Conservation (phyloP, 53 echinoderm and acorn worm species). For the Astropecten irregularis region DNA sequence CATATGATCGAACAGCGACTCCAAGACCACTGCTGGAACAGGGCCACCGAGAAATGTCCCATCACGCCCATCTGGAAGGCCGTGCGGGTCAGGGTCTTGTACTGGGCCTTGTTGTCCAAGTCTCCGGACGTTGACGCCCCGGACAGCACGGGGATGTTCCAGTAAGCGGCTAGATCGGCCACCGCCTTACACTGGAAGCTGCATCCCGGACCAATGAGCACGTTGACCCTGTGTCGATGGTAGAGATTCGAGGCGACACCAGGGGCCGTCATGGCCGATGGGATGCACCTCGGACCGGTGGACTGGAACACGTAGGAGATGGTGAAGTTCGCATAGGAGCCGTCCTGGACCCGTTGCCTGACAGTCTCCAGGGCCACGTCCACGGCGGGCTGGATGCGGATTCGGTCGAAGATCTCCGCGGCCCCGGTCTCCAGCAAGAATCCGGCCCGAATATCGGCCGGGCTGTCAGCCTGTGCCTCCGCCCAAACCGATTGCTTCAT, state of each 20-base stretch:
- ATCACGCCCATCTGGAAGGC: constrained; percentile 25
- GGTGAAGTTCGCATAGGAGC: constrained; percentile 53
- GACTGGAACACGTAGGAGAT: constrained; percentile 40
- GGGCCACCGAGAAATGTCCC: constrained; percentile 22
- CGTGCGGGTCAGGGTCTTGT: constrained; percentile 62
- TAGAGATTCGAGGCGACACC: constrained; percentile 67
- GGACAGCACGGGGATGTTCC: constrained; percentile 69
- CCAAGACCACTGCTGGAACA: constrained; percentile 59
- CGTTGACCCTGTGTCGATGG: constrained; percentile 41
- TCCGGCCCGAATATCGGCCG: constrained; percentile 2
- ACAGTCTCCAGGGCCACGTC: constrained; percentile 70
- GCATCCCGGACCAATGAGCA: constrained; percentile 80
- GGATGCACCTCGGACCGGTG: constrained; percentile 38
- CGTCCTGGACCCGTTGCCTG: neutral
- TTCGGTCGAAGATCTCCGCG: constrained; percentile 8
- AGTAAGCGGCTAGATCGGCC: constrained; percentile 56
- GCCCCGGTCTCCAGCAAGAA: constrained; percentile 31
- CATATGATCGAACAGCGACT: constrained; percentile 10
- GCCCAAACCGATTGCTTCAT: too few relatives aligned
- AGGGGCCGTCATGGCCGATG: constrained; percentile 38
- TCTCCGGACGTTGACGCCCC: constrained; percentile 41
- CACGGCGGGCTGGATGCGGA: constrained; percentile 68
- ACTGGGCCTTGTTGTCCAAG: constrained; percentile 53
- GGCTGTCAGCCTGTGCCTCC: neutral
- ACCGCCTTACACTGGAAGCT: constrained; percentile 50